These are phyloP conservation scores for Zosterops borbonicus DNA, from an alignment of 2,113 vertebrate genomes.

Conservation along the genomic window DNA sequence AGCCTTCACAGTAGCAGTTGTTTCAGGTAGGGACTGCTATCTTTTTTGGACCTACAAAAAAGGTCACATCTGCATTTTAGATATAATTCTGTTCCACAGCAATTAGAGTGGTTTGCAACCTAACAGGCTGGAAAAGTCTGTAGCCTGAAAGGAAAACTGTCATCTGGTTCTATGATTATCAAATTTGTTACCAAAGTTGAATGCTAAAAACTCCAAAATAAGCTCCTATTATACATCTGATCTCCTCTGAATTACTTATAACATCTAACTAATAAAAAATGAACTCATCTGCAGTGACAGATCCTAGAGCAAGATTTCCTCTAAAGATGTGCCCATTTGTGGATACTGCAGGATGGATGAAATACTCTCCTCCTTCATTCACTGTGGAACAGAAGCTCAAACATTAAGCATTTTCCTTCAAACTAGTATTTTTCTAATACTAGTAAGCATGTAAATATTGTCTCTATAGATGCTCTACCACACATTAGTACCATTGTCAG, in stretches of 20 bases:
- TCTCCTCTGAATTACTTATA: not conserved
- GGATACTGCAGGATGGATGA: not conserved
- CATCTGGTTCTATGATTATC: not conserved
- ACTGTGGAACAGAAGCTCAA: not conserved
- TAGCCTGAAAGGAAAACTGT: not conserved
- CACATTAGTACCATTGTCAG: not conserved
- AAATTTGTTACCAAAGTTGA: not conserved
- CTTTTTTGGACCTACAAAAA: not conserved
- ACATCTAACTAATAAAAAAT: not conserved
- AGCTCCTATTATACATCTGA: not conserved
- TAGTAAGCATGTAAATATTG: not conserved
- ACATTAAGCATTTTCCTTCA: not conserved
- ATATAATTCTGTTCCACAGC: not conserved
- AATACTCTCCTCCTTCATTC: not conserved
- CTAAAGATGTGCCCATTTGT: not conserved
- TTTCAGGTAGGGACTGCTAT: not conserved
- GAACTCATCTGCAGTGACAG: fast-evolving
- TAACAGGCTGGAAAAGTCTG: not conserved
- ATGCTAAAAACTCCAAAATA: not conserved
- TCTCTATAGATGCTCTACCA: not conserved
- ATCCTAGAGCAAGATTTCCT: not conserved
- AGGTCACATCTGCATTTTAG: not conserved
- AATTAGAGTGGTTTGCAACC: not conserved
- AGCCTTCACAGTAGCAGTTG: not conserved
- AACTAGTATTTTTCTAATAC: not conserved